Evolutionary conservation across 2,797 vertebrate genomes (phyloP).

Genomic region (Lemur catta): DNA sequence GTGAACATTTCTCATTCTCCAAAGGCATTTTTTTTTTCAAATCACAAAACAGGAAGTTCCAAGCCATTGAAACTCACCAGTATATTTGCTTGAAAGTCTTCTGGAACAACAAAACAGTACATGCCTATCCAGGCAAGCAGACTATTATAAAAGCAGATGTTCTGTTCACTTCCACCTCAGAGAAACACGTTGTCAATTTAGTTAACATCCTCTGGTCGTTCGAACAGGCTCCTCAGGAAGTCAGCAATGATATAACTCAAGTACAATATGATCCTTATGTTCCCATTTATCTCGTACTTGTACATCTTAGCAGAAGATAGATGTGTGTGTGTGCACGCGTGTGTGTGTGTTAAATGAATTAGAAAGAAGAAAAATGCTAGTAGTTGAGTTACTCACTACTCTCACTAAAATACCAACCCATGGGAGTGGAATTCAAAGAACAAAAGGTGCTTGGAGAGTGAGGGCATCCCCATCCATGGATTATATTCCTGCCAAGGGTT

Average conservation of each 20-base stretch:
- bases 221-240: constrained; percentile 63
- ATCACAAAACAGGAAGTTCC: constrained; percentile 76
- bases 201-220: constrained; percentile 66
- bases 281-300: constrained; percentile 50
- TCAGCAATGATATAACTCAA: constrained; percentile 45
- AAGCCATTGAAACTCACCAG: constrained; percentile 64
- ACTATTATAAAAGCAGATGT: constrained; percentile 77
- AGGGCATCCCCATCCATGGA: not conserved
- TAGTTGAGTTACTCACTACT: not conserved
- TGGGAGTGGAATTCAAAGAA: not conserved
- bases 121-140: constrained; percentile 45
- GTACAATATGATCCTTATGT: constrained; percentile 57
- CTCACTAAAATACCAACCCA: constrained; percentile 45
- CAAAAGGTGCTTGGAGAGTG: not conserved
- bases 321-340: not conserved
- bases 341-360: constrained; percentile 32
- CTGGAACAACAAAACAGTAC: constrained; percentile 58
- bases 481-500: not conserved
- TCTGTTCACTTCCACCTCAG: constrained; percentile 47
- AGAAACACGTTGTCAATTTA: constrained; percentile 49
- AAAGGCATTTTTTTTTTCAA: constrained; percentile 37
- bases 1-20: not conserved
- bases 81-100: constrained; percentile 59
- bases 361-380: constrained; percentile 42
- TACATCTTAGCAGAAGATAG: constrained; percentile 59